Evolutionary conservation across 2,113 vertebrate genomes (phyloP), one percentile per base, ranked within the genome.

Genomic region (Arothron firmamentum): DNA sequence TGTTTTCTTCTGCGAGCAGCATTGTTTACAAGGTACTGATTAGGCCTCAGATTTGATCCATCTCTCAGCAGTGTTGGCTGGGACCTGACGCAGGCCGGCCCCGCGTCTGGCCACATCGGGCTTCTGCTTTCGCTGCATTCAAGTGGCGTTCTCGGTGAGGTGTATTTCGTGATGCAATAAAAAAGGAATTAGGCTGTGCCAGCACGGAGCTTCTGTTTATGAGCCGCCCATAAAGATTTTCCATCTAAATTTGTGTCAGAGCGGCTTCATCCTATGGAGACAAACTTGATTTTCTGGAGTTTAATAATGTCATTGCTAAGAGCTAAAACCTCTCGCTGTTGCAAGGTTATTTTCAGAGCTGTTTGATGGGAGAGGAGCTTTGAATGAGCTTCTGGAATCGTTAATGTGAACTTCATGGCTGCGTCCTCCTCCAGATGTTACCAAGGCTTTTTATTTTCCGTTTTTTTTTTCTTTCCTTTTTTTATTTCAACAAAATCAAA

Each of bases 1-100:
- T 79, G 72, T 87, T 88, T 84, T 82, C 73, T 52, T 77, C 74
- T 74, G 64, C 77, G 79, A 72, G 76, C 66, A 38, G 68, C 18
- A 48, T 70, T 82, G 73, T 85, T 85, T 77, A 83, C 81, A 79
- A 74, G 77, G 56, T 65, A 59, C 72, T 56, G 67, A 84, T 87
- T 71, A 74, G 49, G 38, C 13, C 70, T 78, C 59, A 79, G 65
- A 83, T 86, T 70, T 77, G 80, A 83, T 80, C 72, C 77, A 49
- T 80, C 66, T 55, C 68, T 62, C 65, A 50, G 56, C 65, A 65
- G 45, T 66, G 77, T 66, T 62, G 34, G 23, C 58, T 17, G 17
- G 34, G 56, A 47, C 53, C 58, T 71, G 70, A 71, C 67, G 50
- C 61, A 7, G 13, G 42, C 50, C 1, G 31, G 49, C 56, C 55